Conservation (phyloP, 1,140 invertebrate genomes). For the Drosophila sp. region DNA sequence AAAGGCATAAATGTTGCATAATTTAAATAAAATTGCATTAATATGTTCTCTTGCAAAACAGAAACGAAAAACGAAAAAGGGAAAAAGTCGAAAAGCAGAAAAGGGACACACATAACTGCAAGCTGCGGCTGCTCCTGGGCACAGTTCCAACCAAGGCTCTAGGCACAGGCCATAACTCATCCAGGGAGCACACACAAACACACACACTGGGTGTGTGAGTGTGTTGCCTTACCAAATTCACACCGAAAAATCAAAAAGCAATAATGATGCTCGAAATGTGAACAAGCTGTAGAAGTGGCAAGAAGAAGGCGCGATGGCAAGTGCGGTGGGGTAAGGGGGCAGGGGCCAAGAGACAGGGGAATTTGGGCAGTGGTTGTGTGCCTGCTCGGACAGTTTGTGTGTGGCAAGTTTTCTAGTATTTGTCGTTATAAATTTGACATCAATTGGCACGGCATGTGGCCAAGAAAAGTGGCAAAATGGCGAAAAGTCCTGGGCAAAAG, state of each 20-base stretch:
- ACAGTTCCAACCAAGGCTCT: conserved; percentile 50
- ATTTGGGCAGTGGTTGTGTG: neutral
- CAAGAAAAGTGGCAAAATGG: conserved; percentile 26
- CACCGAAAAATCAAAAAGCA: conserved; percentile 79
- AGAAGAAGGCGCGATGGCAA: neutral
- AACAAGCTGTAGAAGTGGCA: conserved; percentile 32
- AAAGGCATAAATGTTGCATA: conserved; percentile 70
- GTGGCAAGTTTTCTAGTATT: conserved; percentile 65
- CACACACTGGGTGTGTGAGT: conserved; percentile 1
- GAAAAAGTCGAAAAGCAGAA: conserved; percentile 16
- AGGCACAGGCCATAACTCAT: conserved; percentile 64
- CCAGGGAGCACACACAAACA: conserved; percentile 22
- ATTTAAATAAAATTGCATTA: conserved; percentile 80
- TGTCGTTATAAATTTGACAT: conserved; percentile 78
- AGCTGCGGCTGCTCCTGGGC: conserved; percentile 46
- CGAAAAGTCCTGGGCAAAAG: neutral
- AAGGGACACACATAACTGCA: conserved; percentile 35
- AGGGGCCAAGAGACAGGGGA: neutral
- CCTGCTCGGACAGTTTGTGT: conserved; percentile 29
- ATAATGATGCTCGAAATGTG: conserved; percentile 75
- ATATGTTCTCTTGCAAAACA: conserved; percentile 55
- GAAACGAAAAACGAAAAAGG: neutral
- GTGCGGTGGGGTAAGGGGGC: neutral
- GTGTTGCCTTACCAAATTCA: conserved; percentile 61
- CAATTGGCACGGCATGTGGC: conserved; percentile 70